Evolutionary conservation across 2,113 vertebrate genomes (phyloP).

Genomic region (Argyrosomus japonicus): DNA sequence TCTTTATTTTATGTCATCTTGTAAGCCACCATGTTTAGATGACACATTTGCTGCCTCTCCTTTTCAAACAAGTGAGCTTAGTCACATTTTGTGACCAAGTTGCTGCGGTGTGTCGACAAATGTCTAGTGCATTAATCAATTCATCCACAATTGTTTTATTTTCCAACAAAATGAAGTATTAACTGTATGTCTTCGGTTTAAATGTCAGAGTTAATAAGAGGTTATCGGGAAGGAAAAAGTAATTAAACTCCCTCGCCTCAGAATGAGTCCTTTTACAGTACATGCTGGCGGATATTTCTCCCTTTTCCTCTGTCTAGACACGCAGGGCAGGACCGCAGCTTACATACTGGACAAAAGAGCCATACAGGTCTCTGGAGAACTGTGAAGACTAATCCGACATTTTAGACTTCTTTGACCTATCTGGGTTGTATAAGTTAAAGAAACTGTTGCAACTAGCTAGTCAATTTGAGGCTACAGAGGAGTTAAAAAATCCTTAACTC

Average conservation of each 20-base stretch:
- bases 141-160: conserved; percentile 57
- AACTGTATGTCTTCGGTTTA: conserved; percentile 49
- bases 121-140: conserved; percentile 38
- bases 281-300: conserved; percentile 65
- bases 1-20: conserved; percentile 27
- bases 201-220: conserved; percentile 76
- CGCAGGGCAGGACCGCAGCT: conserved; percentile 59
- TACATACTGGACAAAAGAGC: conserved; percentile 69
- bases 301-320: conserved; percentile 79
- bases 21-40: conserved; percentile 18
- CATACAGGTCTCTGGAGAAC: conserved; percentile 69
- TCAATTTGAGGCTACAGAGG: not conserved
- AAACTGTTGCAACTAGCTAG: not conserved
- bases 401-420: conserved; percentile 32
- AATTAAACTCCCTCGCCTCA: conserved; percentile 65
- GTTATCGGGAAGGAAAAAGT: conserved; percentile 77
- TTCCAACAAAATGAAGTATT: conserved; percentile 56
- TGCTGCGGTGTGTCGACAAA: conserved; percentile 29
- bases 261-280: conserved; percentile 68
- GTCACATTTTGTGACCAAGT: conserved; percentile 21
- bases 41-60: conserved; percentile 24
- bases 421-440: conserved; percentile 15
- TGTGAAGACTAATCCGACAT: conserved; percentile 46
- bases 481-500: not conserved
- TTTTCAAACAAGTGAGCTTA: conserved; percentile 23